Base-by-base conservation (phyloP, 2,888 invertebrate species). In the Patella ulyssiponensis region DNA sequence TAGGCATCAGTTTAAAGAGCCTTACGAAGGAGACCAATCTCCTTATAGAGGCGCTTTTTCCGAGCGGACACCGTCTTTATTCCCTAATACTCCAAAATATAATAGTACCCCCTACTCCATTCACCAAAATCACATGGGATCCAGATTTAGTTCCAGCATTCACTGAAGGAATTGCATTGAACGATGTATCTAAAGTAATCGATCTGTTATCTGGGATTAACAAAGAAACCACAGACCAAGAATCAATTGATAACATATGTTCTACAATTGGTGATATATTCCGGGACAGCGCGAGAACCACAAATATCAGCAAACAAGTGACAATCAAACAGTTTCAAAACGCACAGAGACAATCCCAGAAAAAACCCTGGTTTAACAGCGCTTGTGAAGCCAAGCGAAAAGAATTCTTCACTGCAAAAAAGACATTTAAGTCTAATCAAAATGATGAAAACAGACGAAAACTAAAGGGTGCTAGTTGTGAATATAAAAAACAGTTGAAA, bases 381-480 rank as follows among this genome's bases (percentile, higher is more conserved):
- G 5, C n/a, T 11, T 64, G 64, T 64, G 64, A 64, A 64, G n/a
- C 0, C 9, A 64, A 64, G n/a, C 9, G 64, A 64, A 64, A 64
- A 64, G 11, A 64, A 64, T 64, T 64, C 20, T 64, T 64, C 64
- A 64, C n/a, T 64, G 64, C 64, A 17, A 64, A 64, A 64, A 64
- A 64, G 3, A 64, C 5, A 64, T 64, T 64, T 64, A 64, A 20
- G 64, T n/a, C n/a, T 64, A 0, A 17, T 17, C n/a, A n/a, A n/a
- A n/a, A 20, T 11, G n/a, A 17, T n/a, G n/a, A 64, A n/a, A n/a
- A 17, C 64, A 64, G 23, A 14, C n/a, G 1, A 20, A 11, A 64
- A n/a, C n/a, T 58, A 14, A 58, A 58, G 14, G 58, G 14, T 12
- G 12, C 58, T 12, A 58, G 58, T 58, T 7, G 9, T 20, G 14